Base-by-base conservation (phyloP, 2,113 vertebrate genomes). In the Diadophis punctatus region DNA sequence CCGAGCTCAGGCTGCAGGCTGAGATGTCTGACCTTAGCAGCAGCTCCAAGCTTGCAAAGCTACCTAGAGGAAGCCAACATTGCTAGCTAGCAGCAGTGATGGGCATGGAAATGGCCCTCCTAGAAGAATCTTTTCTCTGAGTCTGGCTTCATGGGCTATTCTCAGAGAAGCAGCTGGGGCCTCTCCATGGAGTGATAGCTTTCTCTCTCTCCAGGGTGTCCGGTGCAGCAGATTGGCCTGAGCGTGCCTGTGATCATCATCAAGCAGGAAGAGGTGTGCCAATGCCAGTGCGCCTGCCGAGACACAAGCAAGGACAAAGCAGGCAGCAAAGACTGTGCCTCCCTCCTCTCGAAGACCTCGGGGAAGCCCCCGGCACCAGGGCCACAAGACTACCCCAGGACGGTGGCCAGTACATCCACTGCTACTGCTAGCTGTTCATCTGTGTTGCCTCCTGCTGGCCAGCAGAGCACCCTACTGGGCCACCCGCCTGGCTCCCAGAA, bases 171-270 rank as follows among this genome's bases (percentile, higher is more conserved):
- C 87, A 23, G n/a, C 52, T 8, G 9, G 87, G 34, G 2, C 87
- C 6, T 20, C 30, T 20, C n/a, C n/a, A 3, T 27, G 16, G 88
- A 12, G 30, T 90, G 89, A 68, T 3, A 0, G 1, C 27, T 18
- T 95, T 96, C 95, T 96, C 94, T 95, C 94, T n/a, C 94, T 95
- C 91, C 97, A 99, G 99, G 99, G 93, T 99, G 94, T 96, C 97
- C 99, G 1, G 98, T 99, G 93, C 99, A 99, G 96, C 99, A 99
- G 97, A 99, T 99, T 10, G 99, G 99, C 94, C 98, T 99, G 96
- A 99, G 99, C 84, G 98, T 99, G 95, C 99, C 99, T 3, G 99
- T 99, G 96, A 99, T 99, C 96, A 99, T 99, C 97, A 99, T 99
- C 96, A 99, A 99, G 96, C 99, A 99, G 97, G 99, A 99, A 96